These are phyloP conservation scores for Zaprionus africanus DNA, from an alignment of 1,140 invertebrate species.

Conservation along the genomic window DNA sequence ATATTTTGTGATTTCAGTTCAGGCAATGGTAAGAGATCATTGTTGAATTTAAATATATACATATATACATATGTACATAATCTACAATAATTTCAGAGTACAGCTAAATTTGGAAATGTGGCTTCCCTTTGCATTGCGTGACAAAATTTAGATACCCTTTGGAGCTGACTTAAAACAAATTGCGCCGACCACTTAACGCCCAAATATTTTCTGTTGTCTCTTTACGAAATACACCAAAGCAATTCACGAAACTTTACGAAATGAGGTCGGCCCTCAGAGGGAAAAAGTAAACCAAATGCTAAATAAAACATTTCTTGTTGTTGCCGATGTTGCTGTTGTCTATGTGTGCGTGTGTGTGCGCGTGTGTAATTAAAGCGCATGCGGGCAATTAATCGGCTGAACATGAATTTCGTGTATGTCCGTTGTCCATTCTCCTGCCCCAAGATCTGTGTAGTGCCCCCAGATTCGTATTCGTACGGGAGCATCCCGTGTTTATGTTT, in stretches of 20 bases:
- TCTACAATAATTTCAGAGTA: not conserved
- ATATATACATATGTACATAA: not conserved
- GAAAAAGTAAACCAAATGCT: conserved; percentile 69
- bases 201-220: conserved; percentile 49
- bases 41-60: not conserved
- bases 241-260: conserved; percentile 51
- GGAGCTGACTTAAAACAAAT: conserved; percentile 44
- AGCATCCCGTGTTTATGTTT: conserved; percentile 60
- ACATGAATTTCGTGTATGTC: conserved; percentile 64
- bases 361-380: conserved; percentile 74
- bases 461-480: conserved; percentile 4
- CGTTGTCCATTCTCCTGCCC: conserved; percentile 8
- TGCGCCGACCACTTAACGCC: conserved; percentile 60
- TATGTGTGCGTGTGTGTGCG: conserved; percentile 26
- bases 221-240: conserved; percentile 69
- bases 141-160: conserved; percentile 15
- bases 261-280: conserved; percentile 46
- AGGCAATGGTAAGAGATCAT: not conserved
- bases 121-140: conserved; percentile 4
- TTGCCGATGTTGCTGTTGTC: conserved; percentile 14
- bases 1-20: not conserved
- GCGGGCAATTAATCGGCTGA: conserved; percentile 77
- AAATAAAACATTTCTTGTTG: conserved; percentile 40
- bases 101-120: not conserved
- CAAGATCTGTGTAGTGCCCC: conserved; percentile 24